Evolutionary conservation across 2,888 invertebrate genomes (phyloP).

Genomic region (Phlogophora meticulosa): DNA sequence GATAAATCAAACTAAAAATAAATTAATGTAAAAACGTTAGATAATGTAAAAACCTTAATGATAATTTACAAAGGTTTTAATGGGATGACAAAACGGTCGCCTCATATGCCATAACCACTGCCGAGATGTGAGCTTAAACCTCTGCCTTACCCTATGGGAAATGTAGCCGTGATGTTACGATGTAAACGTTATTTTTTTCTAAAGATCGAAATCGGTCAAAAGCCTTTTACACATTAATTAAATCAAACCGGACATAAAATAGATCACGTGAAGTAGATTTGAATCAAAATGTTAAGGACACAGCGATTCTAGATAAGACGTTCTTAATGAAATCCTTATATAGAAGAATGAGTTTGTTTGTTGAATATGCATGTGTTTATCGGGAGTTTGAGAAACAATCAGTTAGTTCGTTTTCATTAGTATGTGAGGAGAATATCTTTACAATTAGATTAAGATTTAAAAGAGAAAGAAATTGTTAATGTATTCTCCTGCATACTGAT

Average conservation of each 20-base stretch:
- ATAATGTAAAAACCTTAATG: too few relatives aligned
- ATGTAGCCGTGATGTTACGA: too few relatives aligned
- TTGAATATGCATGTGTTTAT: conserved; percentile 67
- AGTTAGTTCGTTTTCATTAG: conserved; percentile 35
- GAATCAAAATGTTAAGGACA: conserved; percentile 69
- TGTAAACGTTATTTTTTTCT: background rate
- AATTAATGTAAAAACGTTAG: too few relatives aligned
- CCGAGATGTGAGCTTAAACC: too few relatives aligned
- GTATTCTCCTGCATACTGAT: too few relatives aligned
- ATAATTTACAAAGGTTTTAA: too few relatives aligned
- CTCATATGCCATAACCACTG: too few relatives aligned
- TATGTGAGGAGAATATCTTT: conserved; percentile 33
- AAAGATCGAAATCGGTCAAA: conserved; percentile 14
- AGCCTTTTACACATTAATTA: conserved; percentile 41
- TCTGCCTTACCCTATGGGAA: too few relatives aligned
- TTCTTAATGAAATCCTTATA: conserved; percentile 71
- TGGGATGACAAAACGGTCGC: too few relatives aligned
- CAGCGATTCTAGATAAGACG: conserved; percentile 53
- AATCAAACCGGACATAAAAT: conserved; percentile 55
- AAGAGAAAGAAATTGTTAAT: background rate
- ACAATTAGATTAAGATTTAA: conserved; percentile 1
- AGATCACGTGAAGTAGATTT: conserved; percentile 56
- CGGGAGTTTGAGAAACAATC: conserved; percentile 34
- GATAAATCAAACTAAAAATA: too few relatives aligned
- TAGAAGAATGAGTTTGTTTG: conserved; percentile 64